These are phyloP conservation scores for Antheraea assamensis DNA, from an alignment of 2,888 invertebrate species.

Conservation along the genomic window DNA sequence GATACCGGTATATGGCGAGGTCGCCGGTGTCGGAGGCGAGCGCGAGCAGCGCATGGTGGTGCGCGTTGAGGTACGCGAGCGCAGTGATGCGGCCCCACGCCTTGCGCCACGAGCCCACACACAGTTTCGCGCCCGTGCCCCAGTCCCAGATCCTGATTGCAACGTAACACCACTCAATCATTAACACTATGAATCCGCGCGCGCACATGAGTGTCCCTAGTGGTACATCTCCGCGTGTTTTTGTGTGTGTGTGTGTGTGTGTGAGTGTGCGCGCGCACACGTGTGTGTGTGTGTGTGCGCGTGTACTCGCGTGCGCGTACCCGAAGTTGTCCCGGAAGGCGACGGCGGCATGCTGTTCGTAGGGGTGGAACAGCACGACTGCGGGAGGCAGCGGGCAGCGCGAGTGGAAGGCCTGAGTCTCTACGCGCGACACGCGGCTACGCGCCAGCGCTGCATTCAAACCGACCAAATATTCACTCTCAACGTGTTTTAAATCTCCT, in stretches of 20 bases:
- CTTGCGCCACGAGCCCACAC: slow-evolving; percentile 82
- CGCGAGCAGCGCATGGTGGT: slow-evolving; percentile 89
- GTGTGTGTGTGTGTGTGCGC: not conserved
- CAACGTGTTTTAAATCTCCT: no score
- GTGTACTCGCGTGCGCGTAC: slow-evolving; percentile 53
- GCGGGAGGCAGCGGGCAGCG: slow-evolving; percentile 90
- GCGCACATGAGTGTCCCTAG: not conserved
- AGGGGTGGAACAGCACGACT: slow-evolving; percentile 93
- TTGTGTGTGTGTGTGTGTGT: not conserved
- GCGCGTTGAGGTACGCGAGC: slow-evolving; percentile 93
- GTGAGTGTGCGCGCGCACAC: not conserved
- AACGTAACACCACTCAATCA: slow-evolving; percentile 8
- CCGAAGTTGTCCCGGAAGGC: slow-evolving; percentile 93
- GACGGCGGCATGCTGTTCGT: slow-evolving; percentile 93
- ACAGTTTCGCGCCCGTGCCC: slow-evolving; percentile 88
- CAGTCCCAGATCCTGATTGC: slow-evolving; percentile 89
- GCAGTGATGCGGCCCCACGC: slow-evolving; percentile 87
- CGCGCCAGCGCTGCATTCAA: slow-evolving; percentile 6
- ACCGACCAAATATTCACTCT: not conserved
- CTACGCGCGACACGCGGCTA: slow-evolving; percentile 84
- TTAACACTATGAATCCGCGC: not conserved
- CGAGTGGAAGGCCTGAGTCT: slow-evolving; percentile 92
- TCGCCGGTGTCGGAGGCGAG: slow-evolving; percentile 91
- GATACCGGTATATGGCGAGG: slow-evolving; percentile 84
- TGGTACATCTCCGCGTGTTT: no score